Evolutionary conservation across 2,888 invertebrate species (phyloP), one percentile per base, ranked within the genome.

Genomic region (Axea sp.): DNA sequence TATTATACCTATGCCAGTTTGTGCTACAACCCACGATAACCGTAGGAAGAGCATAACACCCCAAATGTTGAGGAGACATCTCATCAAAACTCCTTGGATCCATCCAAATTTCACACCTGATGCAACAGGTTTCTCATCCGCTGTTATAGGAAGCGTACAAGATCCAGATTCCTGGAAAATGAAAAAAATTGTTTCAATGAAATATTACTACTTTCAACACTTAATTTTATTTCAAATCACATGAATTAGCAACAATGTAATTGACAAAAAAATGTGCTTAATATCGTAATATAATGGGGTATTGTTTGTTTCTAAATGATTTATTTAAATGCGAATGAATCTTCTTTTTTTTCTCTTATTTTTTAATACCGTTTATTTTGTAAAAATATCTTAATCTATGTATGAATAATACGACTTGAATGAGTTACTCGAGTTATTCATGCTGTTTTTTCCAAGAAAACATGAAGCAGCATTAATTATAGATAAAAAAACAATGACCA

Each of bases 31-130:
- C 99, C 99, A 99, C 30, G 98, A 96, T 83, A 99, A 91, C 57
- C 98, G 93, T 79, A 99, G 91, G 89, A 99, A 99, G 75, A 99
- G 92, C 98, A 99, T 99, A 78, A 99, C 99, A 57, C 99, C 99
- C 95, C 97, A 99, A 84, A 99, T 99, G 89, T 99, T 99, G 82
- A 99, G 93, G 33, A 99, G 92, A 86, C 98, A 99, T 87, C 95
- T 95, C 89, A 96, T 95, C 73, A 96, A 89, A n/a, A 96, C 96
- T 11, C 96, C 96, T 87, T 94, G 90, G 82, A 96, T 95, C 96
- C 96, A 96, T 88, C 96, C 96, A 84, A 96, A 89, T 88, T 96
- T 96, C 7, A 96, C 78, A 76, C 91, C 90, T 37, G 91, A 89
- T 17, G 87, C 84, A 41, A 88, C 78, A 4, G 76, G 68, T 53